Evolutionary conservation across 2,113 vertebrate species (phyloP).

Genomic region (Globicephala melas): DNA sequence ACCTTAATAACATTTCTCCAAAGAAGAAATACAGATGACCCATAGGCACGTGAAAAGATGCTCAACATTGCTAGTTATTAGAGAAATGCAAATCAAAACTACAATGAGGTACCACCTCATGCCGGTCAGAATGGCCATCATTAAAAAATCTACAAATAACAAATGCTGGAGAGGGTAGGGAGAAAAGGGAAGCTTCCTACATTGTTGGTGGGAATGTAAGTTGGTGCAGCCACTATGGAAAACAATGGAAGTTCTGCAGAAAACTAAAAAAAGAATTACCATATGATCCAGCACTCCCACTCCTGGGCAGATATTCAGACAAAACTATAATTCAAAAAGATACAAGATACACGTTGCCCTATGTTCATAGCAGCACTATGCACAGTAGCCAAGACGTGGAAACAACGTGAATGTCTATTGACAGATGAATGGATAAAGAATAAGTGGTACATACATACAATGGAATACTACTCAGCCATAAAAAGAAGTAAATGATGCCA

Average conservation of each 20-base stretch:
- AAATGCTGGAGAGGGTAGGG: too few species aligned
- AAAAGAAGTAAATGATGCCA: background rate
- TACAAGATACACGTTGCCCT: background rate
- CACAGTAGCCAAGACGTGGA: background rate
- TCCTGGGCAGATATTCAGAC: background rate
- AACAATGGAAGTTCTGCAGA: background rate
- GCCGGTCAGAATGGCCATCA: too few species aligned
- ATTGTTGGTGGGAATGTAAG: background rate
- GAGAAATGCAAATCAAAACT: too few species aligned
- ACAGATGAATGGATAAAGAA: background rate
- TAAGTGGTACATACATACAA: too few species aligned
- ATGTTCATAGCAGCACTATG: background rate
- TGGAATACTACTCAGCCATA: background rate
- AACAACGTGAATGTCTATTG: background rate
- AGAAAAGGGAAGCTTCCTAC: background rate
- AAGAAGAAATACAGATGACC: too few species aligned
- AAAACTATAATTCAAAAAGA: background rate
- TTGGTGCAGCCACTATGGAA: background rate
- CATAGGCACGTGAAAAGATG: too few species aligned
- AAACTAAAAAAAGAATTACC: background rate
- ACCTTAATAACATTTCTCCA: too few species aligned
- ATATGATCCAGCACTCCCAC: background rate
- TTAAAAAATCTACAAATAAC: too few species aligned
- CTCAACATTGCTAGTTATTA: too few species aligned
- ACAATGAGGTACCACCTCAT: too few species aligned